These are phyloP conservation scores for Ectropis grisescens DNA, from an alignment of 1,140 invertebrate species.

Conservation along the genomic window DNA sequence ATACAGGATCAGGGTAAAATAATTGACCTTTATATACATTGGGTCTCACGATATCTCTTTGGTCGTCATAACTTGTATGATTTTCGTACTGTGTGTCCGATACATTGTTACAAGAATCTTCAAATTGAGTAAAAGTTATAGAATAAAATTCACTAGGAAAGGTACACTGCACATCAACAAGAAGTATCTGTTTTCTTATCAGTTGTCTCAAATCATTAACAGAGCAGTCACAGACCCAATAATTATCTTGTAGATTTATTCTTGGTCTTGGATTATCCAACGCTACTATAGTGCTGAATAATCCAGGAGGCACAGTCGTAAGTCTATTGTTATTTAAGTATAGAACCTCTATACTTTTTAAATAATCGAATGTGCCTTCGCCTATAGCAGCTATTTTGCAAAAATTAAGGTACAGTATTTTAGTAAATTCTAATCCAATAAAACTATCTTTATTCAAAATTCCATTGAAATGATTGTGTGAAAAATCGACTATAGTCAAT, in stretches of 20 bases:
- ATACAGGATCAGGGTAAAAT: too few species aligned
- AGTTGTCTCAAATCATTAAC: conserved; percentile 25
- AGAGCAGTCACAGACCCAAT: conserved; percentile 41
- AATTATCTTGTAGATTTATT: conserved; percentile 41
- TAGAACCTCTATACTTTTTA: conserved; percentile 33
- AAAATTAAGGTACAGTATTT: conserved; percentile 34
- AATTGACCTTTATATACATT: too few species aligned
- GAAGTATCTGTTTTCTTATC: conserved; percentile 15
- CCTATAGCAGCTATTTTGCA: conserved; percentile 38
- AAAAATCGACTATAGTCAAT: conserved; percentile 36
- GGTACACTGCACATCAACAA: conserved; percentile 33
- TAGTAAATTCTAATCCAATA: conserved; percentile 25
- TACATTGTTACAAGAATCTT: conserved; percentile 17
- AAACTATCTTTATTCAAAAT: conserved; percentile 31
- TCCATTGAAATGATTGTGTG: conserved; percentile 32
- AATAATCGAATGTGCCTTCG: conserved; percentile 38
- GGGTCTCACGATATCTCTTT: too few species aligned
- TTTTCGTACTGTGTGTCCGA: too few species aligned
- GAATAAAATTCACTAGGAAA: conserved; percentile 22
- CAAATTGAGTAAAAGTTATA: conserved; percentile 30
- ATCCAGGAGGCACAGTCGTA: conserved; percentile 22
- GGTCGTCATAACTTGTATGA: too few species aligned
- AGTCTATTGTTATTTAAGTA: conserved; percentile 46
- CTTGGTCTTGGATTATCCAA: conserved; percentile 14
- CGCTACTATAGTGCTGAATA: conserved; percentile 30